Evolutionary conservation across 1,140 invertebrate species (phyloP), one percentile per base, ranked within the genome.

Genomic region (Magallana ariakensis): DNA sequence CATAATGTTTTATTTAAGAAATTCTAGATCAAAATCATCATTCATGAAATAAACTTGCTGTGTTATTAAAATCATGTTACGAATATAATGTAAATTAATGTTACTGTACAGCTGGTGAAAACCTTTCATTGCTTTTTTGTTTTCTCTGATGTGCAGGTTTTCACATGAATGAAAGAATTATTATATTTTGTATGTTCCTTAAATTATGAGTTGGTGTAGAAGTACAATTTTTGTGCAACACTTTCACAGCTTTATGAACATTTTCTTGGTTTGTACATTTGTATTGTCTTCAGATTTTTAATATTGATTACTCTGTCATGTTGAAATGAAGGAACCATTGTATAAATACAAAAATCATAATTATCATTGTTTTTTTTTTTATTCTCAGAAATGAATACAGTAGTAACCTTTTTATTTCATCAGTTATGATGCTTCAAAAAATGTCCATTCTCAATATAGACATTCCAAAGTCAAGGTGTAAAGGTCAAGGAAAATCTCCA

Each of bases 251-350:
- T 54, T 82, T 82, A 55, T 82, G 80, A 82, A 54, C 80, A 54
- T 82, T 56, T 82, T 82, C 54, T 82, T 82, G 54, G 54, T 82
- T 82, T 82, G 80, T 82, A 82, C 80, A 82, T 82, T 82, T 82
- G 80, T 82, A 82, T 56, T 82, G 80, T 82, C 54, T 82, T 56
- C 80, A 82, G 80, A 75, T 75, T 75, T 75, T 75, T 75, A 75
- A 75, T 75, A 75, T 75, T 75, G 66, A 75, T 75, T 75, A 75
- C 66, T 75, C 66, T 75, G 66, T 75, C 66, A 75, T 75, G 66
- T 75, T 75, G 66, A 75, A 75, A 75, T 75, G 66, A 75, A 75
- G 66, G 66, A 75, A 75, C 66, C 66, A 75, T 75, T 75, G 66
- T 75, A 75, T 75, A 75, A 75, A 75, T 75, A 75, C 66, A 75